phyloP scores from a whole-genome alignment of 2,797 vertebrate genomes.

The Pelodytes ibericus region DNA sequence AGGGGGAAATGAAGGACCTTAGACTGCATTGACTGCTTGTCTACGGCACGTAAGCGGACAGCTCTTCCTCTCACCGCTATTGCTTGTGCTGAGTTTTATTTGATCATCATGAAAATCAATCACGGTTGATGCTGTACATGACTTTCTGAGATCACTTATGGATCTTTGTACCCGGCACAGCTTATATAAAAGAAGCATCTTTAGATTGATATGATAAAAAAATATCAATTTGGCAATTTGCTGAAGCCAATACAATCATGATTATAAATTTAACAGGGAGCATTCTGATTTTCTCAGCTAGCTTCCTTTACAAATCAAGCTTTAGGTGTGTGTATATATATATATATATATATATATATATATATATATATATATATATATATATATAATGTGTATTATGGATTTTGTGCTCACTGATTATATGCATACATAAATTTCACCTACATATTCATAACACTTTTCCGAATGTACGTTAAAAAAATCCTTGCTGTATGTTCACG shows the following conservation, averaged over 20 bases:
- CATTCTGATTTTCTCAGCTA: background rate
- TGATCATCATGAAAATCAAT: conserved; percentile 48
- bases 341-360: too few species aligned
- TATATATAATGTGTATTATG: too few species aligned
- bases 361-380: too few species aligned
- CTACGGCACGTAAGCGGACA: conserved; percentile 16
- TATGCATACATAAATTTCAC: too few species aligned
- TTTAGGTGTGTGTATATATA: background rate
- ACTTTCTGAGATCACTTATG: conserved; percentile 49
- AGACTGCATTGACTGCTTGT: conserved; percentile 32
- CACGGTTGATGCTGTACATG: conserved; percentile 41
- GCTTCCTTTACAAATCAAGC: background rate
- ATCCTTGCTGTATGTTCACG: too few species aligned
- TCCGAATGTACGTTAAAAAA: too few species aligned
- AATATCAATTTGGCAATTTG: conserved; percentile 32
- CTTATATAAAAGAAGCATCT: conserved; percentile 33
- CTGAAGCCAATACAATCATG: conserved; percentile 17
- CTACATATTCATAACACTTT: too few species aligned
- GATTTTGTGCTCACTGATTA: too few species aligned
- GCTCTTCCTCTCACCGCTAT: conserved; percentile 30
- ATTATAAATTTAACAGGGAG: background rate
- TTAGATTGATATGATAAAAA: conserved; percentile 39
- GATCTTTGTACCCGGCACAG: conserved; percentile 17
- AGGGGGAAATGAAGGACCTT: conserved; percentile 39
- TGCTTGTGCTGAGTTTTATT: conserved; percentile 48